A percentile compares a stretch with the other conserved stretches of the same genome.
phyloP scores from a whole-genome alignment of 2,113 vertebrate genomes.

The Myocastor coypus region DNA sequence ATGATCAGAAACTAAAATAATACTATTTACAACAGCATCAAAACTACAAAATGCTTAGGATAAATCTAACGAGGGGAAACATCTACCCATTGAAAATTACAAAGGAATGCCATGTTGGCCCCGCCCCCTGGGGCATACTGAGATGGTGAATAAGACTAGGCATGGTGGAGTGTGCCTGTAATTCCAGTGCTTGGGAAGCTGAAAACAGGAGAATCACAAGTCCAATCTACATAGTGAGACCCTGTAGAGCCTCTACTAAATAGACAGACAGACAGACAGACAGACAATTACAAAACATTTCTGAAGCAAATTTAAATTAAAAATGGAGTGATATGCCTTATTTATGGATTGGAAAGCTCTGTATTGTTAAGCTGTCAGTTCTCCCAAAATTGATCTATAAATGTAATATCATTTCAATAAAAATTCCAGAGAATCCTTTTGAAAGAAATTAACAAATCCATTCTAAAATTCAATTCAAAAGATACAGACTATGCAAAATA shows the following conservation, averaged over 20 bases:
- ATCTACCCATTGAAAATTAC: not conserved
- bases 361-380: not conserved
- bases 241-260: no score
- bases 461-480: conserved; percentile 14
- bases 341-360: not conserved
- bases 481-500: not conserved
- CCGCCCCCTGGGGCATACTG: no score
- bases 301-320: not conserved
- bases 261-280: no score
- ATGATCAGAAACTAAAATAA: not conserved
- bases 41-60: conserved; percentile 8
- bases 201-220: no score
- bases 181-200: no score
- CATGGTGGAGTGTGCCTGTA: no score
- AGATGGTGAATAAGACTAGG: no score
- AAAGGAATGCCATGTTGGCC: not conserved
- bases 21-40: not conserved
- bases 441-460: not conserved
- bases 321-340: not conserved
- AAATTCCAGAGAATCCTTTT: not conserved
- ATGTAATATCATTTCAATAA: not conserved
- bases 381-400: not conserved
- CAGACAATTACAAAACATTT: not conserved
- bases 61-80: not conserved
- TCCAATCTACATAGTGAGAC: no score